Evolutionary conservation across 2,797 vertebrate genomes (phyloP), one percentile per base, ranked within the genome.

Genomic region (Florisuga fusca): DNA sequence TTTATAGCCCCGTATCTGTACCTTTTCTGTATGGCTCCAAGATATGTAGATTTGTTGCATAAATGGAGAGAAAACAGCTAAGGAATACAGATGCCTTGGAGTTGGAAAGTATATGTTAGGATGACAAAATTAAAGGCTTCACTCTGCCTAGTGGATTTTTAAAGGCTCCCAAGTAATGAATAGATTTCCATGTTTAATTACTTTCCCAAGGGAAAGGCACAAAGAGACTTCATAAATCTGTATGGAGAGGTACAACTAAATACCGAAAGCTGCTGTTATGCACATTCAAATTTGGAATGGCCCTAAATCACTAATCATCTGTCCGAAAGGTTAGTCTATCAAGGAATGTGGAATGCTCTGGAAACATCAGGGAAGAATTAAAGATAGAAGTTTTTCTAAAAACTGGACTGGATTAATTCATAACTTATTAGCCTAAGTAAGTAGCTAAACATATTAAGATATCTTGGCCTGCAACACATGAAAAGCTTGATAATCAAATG

Each of bases 101-200:
- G 14, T 5, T 93, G 66, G 34, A 92, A 82, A 92, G 43, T 36
- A 22, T 83, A 41, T 4, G 0, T 73, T 79, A 69, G 38, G 93
- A 67, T 59, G 68, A 57, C 36, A 68, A 43, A 89, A 83, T 84
- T 90, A 87, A 77, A 83, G 23, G 15, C n/a, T 23, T 94, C 23
- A 68, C 7, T 48, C 86, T 71, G 67, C 80, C 45, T 62, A 78
- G 41, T 1, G 53, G 53, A n/a, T 87, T 95, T 94, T 94, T 92
- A 93, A 92, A 95, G 64, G 41, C 90, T 85, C 93, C 27, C 13
- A 67, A 87, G 23, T 83, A 93, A 87, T 95, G 82, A 95, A 92
- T 85, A 87, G 82, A 89, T 93, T 95, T 93, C 79, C 82, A 80
- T 75, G 81, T 95, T 95, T 92, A 96, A 94, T 93, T 96, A 87